phyloP scores from a whole-genome alignment of 2,888 invertebrate genomes.

The Alcis repandata region DNA sequence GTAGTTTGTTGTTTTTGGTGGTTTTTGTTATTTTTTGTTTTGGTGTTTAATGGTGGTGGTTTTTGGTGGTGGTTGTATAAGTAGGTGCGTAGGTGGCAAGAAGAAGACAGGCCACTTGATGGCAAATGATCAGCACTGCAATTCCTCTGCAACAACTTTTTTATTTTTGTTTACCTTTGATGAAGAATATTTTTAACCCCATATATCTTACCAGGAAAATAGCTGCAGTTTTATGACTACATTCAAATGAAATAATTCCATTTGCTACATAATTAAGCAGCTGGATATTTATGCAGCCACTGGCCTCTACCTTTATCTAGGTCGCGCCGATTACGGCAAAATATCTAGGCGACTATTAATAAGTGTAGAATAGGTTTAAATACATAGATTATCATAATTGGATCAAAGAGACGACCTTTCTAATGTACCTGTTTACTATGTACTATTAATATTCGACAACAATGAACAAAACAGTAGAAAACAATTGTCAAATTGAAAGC shows the following conservation, averaged over 20 bases:
- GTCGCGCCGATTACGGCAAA: conserved; percentile 46
- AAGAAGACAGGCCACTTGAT: too few relatives aligned
- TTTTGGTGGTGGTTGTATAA: too few relatives aligned
- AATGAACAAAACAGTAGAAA: too few relatives aligned
- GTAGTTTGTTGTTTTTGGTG: too few relatives aligned
- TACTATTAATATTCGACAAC: too few relatives aligned
- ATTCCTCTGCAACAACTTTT: too few relatives aligned
- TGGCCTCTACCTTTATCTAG: conserved; percentile 46
- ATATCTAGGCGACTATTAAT: conserved; percentile 27
- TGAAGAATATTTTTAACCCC: neutral
- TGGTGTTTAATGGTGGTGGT: too few relatives aligned
- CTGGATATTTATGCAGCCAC: conserved; percentile 33
- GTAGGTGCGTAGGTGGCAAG: too few relatives aligned
- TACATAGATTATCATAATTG: conserved; percentile 36
- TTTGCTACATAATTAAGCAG: conserved; percentile 8
- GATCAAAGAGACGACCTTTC: conserved; percentile 25
- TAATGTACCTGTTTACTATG: too few relatives aligned
- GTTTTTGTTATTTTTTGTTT: too few relatives aligned
- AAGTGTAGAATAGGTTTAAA: conserved; percentile 27
- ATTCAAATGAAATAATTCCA: conserved; percentile 5
- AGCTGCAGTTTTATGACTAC: neutral
- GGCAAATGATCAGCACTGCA: too few relatives aligned
- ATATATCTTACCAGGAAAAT: neutral
- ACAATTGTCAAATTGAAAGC: too few relatives aligned
- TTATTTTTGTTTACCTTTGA: neutral